Evolutionary conservation across 2,888 invertebrate genomes (phyloP).

Genomic region (Eristalinus aeneus): DNA sequence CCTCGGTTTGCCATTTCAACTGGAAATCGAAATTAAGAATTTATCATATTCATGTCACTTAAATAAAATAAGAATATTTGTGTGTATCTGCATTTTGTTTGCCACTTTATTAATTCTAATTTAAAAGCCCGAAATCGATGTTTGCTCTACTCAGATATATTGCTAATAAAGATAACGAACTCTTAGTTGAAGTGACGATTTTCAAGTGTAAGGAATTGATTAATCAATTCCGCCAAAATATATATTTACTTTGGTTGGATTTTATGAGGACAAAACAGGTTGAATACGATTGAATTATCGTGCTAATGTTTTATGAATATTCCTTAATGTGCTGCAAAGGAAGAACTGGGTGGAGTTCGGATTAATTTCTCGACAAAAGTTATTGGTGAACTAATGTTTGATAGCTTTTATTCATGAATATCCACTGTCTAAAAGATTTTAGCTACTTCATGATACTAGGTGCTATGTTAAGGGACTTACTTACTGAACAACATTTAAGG

Average conservation of each 20-base stretch:
- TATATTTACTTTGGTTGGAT: not conserved
- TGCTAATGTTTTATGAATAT: conserved; percentile 49
- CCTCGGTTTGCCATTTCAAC: conserved; percentile 28
- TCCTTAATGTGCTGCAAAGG: conserved; percentile 34
- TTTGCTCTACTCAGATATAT: not conserved
- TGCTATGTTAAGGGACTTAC: too few species aligned
- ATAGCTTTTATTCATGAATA: not conserved
- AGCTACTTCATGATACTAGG: too few species aligned
- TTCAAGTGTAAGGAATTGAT: conserved; percentile 22
- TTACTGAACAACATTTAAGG: too few species aligned
- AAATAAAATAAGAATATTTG: conserved; percentile 17
- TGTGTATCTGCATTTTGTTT: not conserved
- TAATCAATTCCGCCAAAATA: conserved; percentile 25
- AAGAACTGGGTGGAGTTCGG: conserved; percentile 1
- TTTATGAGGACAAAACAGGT: conserved; percentile 26
- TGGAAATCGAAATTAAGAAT: conserved; percentile 41
- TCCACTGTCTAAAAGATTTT: too few species aligned
- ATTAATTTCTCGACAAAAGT: not conserved
- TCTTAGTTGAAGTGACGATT: not conserved
- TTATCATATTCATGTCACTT: conserved; percentile 43
- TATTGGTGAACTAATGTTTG: not conserved
- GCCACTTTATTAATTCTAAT: not conserved
- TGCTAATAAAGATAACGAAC: not conserved
- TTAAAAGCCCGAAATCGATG: not conserved
- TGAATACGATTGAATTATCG: conserved; percentile 8